A percentile compares a stretch with the other conserved stretches of the same genome.
These are phyloP conservation scores for Pseudomyrmex pallidus DNA, from an alignment of 1,140 invertebrate genomes.

Conservation along the genomic window DNA sequence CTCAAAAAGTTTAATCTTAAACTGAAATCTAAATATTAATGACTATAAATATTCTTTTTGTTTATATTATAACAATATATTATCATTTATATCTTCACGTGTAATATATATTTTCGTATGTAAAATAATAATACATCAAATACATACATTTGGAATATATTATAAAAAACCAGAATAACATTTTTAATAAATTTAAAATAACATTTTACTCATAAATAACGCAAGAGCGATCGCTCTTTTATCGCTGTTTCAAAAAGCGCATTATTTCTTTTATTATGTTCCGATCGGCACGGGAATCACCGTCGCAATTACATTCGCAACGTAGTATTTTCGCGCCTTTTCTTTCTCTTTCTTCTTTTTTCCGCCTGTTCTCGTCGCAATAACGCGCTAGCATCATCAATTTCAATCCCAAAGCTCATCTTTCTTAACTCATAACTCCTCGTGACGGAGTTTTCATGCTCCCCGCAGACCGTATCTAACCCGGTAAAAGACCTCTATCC, in stretches of 20 bases:
- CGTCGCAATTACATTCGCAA: constrained; percentile 13
- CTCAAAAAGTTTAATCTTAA: too few relatives aligned
- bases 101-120: too few relatives aligned
- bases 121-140: too few relatives aligned
- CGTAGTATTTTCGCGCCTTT: not conserved
- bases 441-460: constrained; percentile 14
- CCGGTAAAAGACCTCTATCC: constrained; percentile 11
- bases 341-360: too few relatives aligned
- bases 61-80: too few relatives aligned
- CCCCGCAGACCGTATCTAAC: not conserved
- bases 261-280: not conserved
- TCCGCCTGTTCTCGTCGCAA: constrained; percentile 8
- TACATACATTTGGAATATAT: too few relatives aligned
- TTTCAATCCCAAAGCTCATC: constrained; percentile 57
- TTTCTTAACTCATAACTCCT: constrained; percentile 59
- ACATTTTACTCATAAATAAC: not conserved
- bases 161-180: too few relatives aligned
- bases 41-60: too few relatives aligned
- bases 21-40: too few relatives aligned
- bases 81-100: too few relatives aligned
- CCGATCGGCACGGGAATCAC: constrained; percentile 4
- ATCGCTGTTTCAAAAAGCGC: not conserved
- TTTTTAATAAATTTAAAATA: not conserved
- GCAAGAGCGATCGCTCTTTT: not conserved
- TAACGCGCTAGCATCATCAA: constrained; percentile 50